Evolutionary conservation across 2,797 vertebrate species (phyloP).

Genomic region (Siniperca obscura): DNA sequence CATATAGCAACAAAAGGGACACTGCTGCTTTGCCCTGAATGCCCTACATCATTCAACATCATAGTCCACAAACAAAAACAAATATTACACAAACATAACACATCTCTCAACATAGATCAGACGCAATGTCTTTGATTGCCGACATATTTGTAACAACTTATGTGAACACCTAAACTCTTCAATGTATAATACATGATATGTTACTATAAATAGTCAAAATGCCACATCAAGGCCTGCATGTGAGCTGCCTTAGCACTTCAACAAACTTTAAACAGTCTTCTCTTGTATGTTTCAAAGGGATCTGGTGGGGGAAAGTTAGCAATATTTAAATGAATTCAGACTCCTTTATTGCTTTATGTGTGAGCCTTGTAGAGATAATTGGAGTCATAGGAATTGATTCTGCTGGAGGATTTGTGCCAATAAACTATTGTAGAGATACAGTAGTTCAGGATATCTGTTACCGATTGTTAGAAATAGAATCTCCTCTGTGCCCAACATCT

Average conservation of each 20-base stretch:
- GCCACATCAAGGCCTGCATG: conserved; percentile 60
- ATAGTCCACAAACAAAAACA: conserved; percentile 37
- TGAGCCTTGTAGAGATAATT: conserved; percentile 36
- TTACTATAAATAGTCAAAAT: conserved; percentile 34
- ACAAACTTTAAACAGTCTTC: conserved; percentile 34
- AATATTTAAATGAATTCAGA: conserved; percentile 22
- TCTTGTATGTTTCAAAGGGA: conserved; percentile 36
- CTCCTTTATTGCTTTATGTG: conserved; percentile 39
- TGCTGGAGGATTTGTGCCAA: conserved; percentile 34
- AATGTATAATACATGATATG: conserved; percentile 39
- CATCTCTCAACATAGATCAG: conserved; percentile 36
- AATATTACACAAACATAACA: conserved; percentile 32
- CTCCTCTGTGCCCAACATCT: conserved; percentile 25
- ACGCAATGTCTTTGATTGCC: conserved; percentile 40
- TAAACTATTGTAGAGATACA: conserved; percentile 50
- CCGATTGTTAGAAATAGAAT: conserved; percentile 13
- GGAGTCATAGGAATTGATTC: conserved; percentile 20
- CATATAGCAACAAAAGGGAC: conserved; percentile 56
- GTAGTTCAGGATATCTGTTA: conserved; percentile 51
- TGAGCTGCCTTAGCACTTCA: conserved; percentile 67
- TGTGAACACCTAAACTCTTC: conserved; percentile 48
- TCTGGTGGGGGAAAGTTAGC: not conserved
- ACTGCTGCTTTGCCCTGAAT: conserved; percentile 63
- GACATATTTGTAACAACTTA: conserved; percentile 42
- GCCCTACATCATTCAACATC: conserved; percentile 24